Base-by-base conservation (phyloP, 2,797 vertebrate species). In the Carapus acus region DNA sequence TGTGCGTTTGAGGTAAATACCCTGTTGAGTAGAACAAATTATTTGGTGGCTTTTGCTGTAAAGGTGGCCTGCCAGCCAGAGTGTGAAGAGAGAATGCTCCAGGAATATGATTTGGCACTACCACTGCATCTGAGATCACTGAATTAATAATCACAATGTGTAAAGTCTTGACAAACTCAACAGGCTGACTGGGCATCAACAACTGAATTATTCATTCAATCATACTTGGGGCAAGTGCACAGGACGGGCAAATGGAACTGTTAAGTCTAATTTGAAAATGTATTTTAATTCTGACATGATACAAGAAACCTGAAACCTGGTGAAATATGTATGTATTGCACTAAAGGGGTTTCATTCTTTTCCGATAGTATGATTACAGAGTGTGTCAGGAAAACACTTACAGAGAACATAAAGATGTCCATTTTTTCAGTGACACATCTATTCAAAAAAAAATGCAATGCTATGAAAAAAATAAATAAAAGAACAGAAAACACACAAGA, bases 31-130 rank as follows among this genome's bases (percentile, higher is more conserved):
- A 63, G 41, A 3, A 22, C 69, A 71, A 72, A 79, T 78, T 64
- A 71, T 78, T 74, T 71, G 59, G 65, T 74, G 69, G 67, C 65
- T 70, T 73, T 75, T 76, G 61, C 70, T 71, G 72, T 73, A 77
- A 79, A 82, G 80, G 77, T 81, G 58, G 63, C 56, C 48, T 14
- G 49, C 22, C 24, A 52, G 70, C 55, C 67, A 68, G 67, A 69
- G 70, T 67, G 61, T 61, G 76, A 81, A 81, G 80, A 50, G 64
- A 67, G 54, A 77, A 61, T 31, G 69, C 58, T 53, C 58, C 18
- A 14, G 54, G 58, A 69, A 74, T 63, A 71, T 73, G 67, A 76
- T 76, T 71, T 66, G 70, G 54, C 42, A 21, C 43, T 6, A 52
- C 34, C 44, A 71, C 73, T 66, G 44, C 33, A 57, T 61, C 62